Conservation (phyloP, 1,140 invertebrate genomes). For the Andricus grossulariae region DNA sequence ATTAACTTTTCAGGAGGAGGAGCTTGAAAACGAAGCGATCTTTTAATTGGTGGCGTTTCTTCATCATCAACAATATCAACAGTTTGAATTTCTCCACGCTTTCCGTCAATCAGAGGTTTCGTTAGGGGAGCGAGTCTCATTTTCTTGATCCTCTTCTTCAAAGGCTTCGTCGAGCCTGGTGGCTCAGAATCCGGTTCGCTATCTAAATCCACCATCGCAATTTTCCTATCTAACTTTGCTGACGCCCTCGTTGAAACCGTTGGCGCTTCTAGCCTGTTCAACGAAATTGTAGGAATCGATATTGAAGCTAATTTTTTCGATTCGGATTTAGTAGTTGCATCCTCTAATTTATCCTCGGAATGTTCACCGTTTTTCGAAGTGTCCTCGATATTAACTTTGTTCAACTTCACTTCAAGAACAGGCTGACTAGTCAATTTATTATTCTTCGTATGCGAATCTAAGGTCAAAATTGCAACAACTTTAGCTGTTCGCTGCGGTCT, state of each 20-base stretch:
- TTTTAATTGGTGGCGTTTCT: conserved; percentile 53
- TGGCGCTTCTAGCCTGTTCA: conserved; percentile 6
- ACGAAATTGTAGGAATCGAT: conserved; percentile 13
- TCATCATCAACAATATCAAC: conserved; percentile 55
- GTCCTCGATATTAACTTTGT: neutral
- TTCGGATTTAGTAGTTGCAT: too few species aligned
- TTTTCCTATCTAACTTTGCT: neutral
- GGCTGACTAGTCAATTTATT: conserved; percentile 2
- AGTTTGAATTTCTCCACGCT: conserved; percentile 43
- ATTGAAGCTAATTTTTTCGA: neutral
- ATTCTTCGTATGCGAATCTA: conserved; percentile 60
- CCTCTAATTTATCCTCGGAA: neutral
- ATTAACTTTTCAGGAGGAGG: conserved; percentile 47
- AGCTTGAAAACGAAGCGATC: conserved; percentile 47
- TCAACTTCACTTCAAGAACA: conserved; percentile 6
- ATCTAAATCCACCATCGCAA: conserved; percentile 51
- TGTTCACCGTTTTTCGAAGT: neutral
- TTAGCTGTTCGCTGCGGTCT: conserved; percentile 71
- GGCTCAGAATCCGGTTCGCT: conserved; percentile 52
- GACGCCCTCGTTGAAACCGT: conserved; percentile 28
- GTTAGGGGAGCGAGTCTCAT: conserved; percentile 32
- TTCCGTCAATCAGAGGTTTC: conserved; percentile 40
- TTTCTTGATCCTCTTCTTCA: conserved; percentile 53
- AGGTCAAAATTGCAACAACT: conserved; percentile 67
- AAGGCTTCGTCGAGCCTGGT: neutral